Percentiles rank a stretch among this genome's conserved stretches.
These are phyloP conservation scores for Heliconius aoede DNA, from an alignment of 2,888 invertebrate species.

Conservation along the genomic window DNA sequence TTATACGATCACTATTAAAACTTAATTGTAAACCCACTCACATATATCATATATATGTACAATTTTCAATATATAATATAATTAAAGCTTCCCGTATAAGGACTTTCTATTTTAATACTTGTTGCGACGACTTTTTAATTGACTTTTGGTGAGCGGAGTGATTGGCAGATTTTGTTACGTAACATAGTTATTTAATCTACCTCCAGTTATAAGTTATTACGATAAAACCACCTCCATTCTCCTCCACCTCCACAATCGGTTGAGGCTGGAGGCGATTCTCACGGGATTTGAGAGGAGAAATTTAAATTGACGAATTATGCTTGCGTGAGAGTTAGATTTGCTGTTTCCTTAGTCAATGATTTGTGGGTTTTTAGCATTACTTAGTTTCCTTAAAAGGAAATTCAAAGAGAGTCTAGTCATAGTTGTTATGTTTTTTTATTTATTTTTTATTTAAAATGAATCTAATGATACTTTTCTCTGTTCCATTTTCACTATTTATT, in stretches of 20 bases:
- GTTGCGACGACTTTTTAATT: conserved; percentile 57
- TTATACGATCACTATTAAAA: too few relatives aligned
- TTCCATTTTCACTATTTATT: background rate
- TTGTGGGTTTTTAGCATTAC: background rate
- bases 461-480: background rate
- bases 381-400: background rate
- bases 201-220: conserved; percentile 49
- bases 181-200: conserved; percentile 57
- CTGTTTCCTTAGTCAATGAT: background rate
- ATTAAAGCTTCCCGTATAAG: conserved; percentile 38
- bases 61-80: background rate
- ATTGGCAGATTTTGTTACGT: conserved; percentile 60
- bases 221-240: background rate
- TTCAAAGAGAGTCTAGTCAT: background rate
- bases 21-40: too few relatives aligned
- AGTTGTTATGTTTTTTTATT: too few relatives aligned
- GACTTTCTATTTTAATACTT: conserved; percentile 71
- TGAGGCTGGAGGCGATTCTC: conserved; percentile 20
- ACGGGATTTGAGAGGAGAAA: conserved; percentile 19
- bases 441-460: too few relatives aligned
- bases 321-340: background rate
- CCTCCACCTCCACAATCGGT: background rate
- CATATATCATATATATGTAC: background rate
- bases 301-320: conserved; percentile 25
- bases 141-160: conserved; percentile 60